These are phyloP conservation scores for Sipha maydis DNA, from an alignment of 2,888 invertebrate species.

Conservation along the genomic window DNA sequence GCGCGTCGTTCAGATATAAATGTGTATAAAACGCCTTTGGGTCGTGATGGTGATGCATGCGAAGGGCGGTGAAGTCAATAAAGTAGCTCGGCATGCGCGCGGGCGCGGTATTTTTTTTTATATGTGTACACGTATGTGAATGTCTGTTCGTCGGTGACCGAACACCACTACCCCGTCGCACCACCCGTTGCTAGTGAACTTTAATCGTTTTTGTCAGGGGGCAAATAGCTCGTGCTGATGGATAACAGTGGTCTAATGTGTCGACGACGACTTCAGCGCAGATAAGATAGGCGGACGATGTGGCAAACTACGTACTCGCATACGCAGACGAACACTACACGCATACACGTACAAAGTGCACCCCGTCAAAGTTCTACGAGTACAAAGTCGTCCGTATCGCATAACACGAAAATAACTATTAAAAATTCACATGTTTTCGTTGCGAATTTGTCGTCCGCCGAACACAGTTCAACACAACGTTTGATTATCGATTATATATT, in stretches of 20 bases:
- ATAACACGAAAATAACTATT: no score
- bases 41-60: background rate
- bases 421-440: no score
- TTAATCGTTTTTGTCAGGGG: background rate
- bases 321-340: background rate
- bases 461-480: no score
- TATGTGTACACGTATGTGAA: background rate
- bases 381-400: no score
- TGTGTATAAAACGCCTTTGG: background rate
- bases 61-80: slow-evolving; percentile 8
- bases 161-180: background rate
- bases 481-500: no score
- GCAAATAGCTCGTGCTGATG: slow-evolving; percentile 17
- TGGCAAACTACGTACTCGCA: background rate
- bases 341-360: no score
- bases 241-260: slow-evolving; percentile 6
- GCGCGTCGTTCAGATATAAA: background rate
- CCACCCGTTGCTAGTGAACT: background rate
- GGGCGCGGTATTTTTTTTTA: background rate
- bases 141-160: background rate
- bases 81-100: background rate
- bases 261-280: background rate
- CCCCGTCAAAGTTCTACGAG: no score
- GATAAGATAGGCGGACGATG: no score
- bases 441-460: no score